Percentiles rank a stretch among this genome's conserved stretches.
Conservation (phyloP, 2,888 invertebrate genomes). For the Anodontia alba region DNA sequence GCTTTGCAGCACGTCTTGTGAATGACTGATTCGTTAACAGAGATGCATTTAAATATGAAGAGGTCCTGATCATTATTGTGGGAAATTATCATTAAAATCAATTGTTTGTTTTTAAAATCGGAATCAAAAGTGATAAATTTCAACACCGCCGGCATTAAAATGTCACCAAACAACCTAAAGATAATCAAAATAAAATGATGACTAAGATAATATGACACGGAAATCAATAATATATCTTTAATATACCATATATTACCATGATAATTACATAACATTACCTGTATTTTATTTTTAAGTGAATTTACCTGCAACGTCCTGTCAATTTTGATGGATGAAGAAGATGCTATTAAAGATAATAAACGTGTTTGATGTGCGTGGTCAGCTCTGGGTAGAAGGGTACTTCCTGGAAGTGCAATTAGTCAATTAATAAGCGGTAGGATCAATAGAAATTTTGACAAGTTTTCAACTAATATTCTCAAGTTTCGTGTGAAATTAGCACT, state of each 20-base stretch:
- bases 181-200: neutral
- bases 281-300: neutral
- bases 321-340: neutral
- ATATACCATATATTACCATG: neutral
- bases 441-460: neutral
- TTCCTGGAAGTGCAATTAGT: neutral
- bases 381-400: neutral
- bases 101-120: conserved; percentile 13
- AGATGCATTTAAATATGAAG: neutral
- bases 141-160: neutral
- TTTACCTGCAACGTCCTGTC: neutral
- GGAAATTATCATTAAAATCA: conserved; percentile 12
- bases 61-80: neutral
- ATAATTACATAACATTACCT: conserved; percentile 6
- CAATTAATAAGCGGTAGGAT: neutral
- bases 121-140: conserved; percentile 9
- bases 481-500: neutral
- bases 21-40: neutral
- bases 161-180: neutral
- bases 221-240: conserved; percentile 5
- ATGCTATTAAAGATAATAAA: neutral
- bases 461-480: neutral
- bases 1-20: neutral
- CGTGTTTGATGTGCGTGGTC: neutral
- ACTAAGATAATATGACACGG: neutral